Evolutionary conservation across 92 coral and sea anemone genomes (phyloP).

Genomic region (Chrysogorgia sp.): DNA sequence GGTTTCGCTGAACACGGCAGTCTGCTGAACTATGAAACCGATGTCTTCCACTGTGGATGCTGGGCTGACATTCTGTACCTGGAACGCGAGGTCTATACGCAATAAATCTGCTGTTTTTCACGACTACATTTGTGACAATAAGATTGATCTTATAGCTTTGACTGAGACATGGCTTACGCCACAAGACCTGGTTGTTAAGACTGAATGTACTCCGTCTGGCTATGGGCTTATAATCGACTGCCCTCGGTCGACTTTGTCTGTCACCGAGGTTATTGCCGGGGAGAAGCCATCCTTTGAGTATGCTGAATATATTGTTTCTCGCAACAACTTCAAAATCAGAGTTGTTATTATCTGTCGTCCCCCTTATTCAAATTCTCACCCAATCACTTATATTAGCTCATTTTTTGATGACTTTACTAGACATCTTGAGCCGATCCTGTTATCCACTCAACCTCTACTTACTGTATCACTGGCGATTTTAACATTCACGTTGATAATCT

Average conservation of each 20-base stretch:
- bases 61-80: too few species aligned
- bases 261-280: too few species aligned
- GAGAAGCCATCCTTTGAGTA: too few species aligned
- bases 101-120: too few species aligned
- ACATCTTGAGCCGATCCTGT: slow-evolving; percentile 40
- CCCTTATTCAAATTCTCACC: slow-evolving; percentile 46
- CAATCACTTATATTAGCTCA: slow-evolving; percentile 31
- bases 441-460: slow-evolving; percentile 49
- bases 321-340: slow-evolving; percentile 29
- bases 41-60: too few species aligned
- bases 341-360: slow-evolving; percentile 53
- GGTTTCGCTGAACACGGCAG: too few species aligned
- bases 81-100: too few species aligned
- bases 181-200: background rate
- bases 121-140: background rate
- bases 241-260: too few species aligned
- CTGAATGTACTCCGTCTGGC: slow-evolving; percentile 2
- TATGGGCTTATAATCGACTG: background rate
- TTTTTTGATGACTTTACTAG: slow-evolving; percentile 52
- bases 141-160: too few species aligned
- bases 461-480: slow-evolving; percentile 55
- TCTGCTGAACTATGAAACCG: too few species aligned
- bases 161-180: slow-evolving; percentile 1
- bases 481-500: slow-evolving; percentile 49
- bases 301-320: too few species aligned